Evolutionary conservation across 2,888 invertebrate genomes (phyloP), one percentile per base, ranked within the genome.

Genomic region (Tetramorium bicarinatum): DNA sequence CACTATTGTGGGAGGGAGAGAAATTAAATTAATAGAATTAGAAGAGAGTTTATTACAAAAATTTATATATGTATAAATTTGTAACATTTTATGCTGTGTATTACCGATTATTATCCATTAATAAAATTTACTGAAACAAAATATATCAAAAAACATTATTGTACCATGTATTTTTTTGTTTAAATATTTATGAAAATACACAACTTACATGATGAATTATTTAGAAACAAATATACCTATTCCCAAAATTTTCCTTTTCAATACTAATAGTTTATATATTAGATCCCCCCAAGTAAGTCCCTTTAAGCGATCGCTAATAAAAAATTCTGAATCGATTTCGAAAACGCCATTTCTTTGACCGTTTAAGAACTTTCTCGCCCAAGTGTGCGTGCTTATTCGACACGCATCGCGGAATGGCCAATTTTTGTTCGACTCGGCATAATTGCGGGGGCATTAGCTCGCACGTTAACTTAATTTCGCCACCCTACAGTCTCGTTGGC

Each of bases 391-490:
- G 34, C 15, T 71, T 25, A 13, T 29, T 56, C 11, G 59, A 25
- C 11, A n/a, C 21, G 56, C 34, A 59, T 44, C 76, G 41, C 52
- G 59, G 76, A 49, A 7, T n/a, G 41, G 59, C 21, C 44, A 29
- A 64, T 71, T 74, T 44, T 47, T 66, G n/a, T 59, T 29, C 15
- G 44, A 56, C 56, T 64, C 25, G 49, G 25, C 18, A 69, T 74
- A 84, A 88, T 88, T 88, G 76, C 64, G 25, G 47, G 62, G 64
- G 47, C 62, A 79, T 86, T 86, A 83, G 77, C 54, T 81, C 66
- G 15, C 62, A 44, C 25, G 56, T 85, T 77, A 88, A 88, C 71
- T 77, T 49, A 87, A 88, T 85, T 88, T 85, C 76, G 13, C 38
- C 69, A n/a, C 66, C 66, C 41, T 61, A 11, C 49, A 34, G 9